phyloP scores from a whole-genome alignment of 2,113 vertebrate species.

The Clarias magur region DNA sequence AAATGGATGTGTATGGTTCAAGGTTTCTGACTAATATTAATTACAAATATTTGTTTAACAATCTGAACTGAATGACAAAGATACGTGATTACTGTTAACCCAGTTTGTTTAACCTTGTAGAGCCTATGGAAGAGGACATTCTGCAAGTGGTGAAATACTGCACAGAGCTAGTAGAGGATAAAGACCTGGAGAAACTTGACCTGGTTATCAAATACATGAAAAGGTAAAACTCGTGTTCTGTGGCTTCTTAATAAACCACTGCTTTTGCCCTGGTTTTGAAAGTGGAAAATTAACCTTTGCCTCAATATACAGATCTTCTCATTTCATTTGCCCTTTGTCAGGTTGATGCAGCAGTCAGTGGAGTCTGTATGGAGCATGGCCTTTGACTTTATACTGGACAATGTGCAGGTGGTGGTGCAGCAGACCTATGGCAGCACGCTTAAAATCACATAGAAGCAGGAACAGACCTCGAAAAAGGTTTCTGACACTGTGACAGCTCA shows the following conservation, averaged over 20 bases:
- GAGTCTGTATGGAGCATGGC: conserved; percentile 99
- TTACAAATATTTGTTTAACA: background rate
- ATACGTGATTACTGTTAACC: background rate
- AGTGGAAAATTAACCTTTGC: background rate
- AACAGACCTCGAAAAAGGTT: background rate
- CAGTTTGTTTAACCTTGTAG: conserved; percentile 60
- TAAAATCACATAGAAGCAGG: conserved; percentile 80
- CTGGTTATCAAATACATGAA: conserved; percentile 99
- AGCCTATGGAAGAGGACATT: conserved; percentile 99
- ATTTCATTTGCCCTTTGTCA: conserved; percentile 55
- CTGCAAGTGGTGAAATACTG: conserved; percentile 96
- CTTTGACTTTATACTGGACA: conserved; percentile 99
- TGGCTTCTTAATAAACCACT: background rate
- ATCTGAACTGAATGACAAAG: background rate
- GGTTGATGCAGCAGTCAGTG: conserved; percentile 94
- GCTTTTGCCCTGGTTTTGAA: background rate
- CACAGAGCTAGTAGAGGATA: conserved; percentile 95
- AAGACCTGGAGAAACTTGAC: conserved; percentile 94
- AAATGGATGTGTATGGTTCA: background rate
- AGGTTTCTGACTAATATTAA: background rate
- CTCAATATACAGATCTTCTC: background rate
- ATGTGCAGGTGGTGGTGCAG: conserved; percentile 96
- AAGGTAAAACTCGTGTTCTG: conserved; percentile 64
- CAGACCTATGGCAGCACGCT: conserved; percentile 95
- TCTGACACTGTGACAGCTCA: conserved; percentile 54